Percentiles rank a stretch among this genome's conserved stretches.
phyloP scores from a whole-genome alignment of 2,113 vertebrate species.

The Pyxicephalus adspersus region DNA sequence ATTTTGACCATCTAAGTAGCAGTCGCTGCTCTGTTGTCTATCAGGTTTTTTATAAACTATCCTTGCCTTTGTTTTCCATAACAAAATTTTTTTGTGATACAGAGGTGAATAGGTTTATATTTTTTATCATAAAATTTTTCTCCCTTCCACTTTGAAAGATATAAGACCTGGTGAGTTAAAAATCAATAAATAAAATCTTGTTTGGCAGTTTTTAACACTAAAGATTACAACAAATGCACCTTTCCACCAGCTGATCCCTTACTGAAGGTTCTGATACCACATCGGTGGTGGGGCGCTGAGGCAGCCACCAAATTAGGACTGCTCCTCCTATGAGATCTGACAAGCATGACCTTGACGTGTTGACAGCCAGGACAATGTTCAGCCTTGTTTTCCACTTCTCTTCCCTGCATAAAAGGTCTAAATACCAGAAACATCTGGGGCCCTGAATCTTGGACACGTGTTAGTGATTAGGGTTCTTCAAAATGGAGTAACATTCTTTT shows the following conservation, averaged over 20 bases:
- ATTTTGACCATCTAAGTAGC: no score
- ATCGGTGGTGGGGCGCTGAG: background rate
- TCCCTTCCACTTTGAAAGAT: background rate
- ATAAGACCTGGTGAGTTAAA: background rate
- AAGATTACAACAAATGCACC: background rate
- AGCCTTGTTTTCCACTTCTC: conserved; percentile 37
- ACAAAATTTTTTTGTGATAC: no score
- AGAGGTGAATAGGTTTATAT: no score
- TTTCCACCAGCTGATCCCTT: conserved; percentile 2
- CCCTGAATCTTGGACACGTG: conserved; percentile 37
- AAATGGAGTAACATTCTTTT: conserved; percentile 37
- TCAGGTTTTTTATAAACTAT: no score
- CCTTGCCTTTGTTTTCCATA: no score
- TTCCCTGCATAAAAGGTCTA: conserved; percentile 15
- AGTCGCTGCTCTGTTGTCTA: no score
- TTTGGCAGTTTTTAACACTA: background rate
- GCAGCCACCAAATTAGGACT: conserved; percentile 4
- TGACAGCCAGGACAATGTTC: conserved; percentile 50
- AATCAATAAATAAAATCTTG: conserved; percentile 27
- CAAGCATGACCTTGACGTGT: conserved; percentile 24
- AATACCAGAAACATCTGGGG: conserved; percentile 46
- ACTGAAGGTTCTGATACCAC: background rate
- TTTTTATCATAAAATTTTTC: no score
- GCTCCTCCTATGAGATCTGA: conserved; percentile 24
- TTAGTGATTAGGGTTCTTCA: conserved; percentile 42